Conservation (phyloP, 1,140 invertebrate genomes). For the Ceratosolen fusciceps region DNA sequence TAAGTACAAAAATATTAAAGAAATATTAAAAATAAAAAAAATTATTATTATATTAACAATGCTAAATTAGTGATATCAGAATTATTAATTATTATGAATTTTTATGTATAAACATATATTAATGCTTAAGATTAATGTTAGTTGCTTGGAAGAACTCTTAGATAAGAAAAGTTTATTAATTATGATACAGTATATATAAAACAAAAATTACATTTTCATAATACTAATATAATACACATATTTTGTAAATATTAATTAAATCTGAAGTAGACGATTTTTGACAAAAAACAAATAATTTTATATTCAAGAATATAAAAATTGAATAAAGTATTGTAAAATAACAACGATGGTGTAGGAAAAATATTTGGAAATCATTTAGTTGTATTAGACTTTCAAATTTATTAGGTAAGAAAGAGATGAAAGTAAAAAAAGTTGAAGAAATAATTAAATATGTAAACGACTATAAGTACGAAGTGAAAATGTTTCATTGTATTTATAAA, state of each 20-base stretch:
- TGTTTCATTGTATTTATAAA: too few relatives aligned
- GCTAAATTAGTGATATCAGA: neutral
- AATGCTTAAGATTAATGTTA: slow-evolving; percentile 23
- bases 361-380: too few relatives aligned
- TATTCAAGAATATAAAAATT: too few relatives aligned
- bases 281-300: neutral
- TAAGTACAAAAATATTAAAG: too few relatives aligned
- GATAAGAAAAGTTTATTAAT: neutral
- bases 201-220: neutral
- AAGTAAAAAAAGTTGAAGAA: too few relatives aligned
- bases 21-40: too few relatives aligned
- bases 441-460: too few relatives aligned
- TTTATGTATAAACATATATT: slow-evolving; percentile 22
- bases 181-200: neutral
- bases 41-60: neutral
- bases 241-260: neutral
- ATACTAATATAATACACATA: neutral
- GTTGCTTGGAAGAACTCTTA: slow-evolving; percentile 41
- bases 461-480: too few relatives aligned
- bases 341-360: too few relatives aligned
- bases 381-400: too few relatives aligned
- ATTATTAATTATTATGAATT: neutral
- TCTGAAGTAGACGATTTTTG: neutral
- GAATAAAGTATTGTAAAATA: too few relatives aligned
- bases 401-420: too few relatives aligned